These are phyloP conservation scores for Riparia riparia DNA, from an alignment of 2,113 vertebrate genomes.

Conservation along the genomic window DNA sequence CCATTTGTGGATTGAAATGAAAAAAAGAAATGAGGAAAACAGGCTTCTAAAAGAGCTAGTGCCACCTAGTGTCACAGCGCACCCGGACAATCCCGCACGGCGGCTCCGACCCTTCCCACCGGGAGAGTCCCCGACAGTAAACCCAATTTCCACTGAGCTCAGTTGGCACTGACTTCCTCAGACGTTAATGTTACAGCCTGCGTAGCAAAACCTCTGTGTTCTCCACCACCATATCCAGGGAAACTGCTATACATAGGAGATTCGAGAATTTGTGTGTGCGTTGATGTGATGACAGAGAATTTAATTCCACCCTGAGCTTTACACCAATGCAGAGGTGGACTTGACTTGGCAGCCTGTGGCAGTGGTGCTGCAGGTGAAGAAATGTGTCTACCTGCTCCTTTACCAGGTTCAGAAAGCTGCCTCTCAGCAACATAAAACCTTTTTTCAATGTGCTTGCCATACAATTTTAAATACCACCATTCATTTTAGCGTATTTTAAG, in stretches of 20 bases:
- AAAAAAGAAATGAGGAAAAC: background rate
- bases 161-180: background rate
- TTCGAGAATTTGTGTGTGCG: background rate
- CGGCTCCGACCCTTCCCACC: background rate
- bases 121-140: background rate
- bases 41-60: constrained; percentile 29
- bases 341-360: background rate
- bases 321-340: background rate
- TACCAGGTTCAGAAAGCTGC: background rate
- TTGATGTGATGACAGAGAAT: background rate
- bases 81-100: background rate
- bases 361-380: background rate
- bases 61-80: constrained; percentile 43
- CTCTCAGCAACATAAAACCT: background rate
- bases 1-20: background rate
- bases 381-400: background rate
- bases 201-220: background rate
- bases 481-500: background rate
- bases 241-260: background rate
- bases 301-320: background rate
- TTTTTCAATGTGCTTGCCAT: background rate
- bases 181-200: background rate
- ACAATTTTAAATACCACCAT: background rate
- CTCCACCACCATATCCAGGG: background rate
- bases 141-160: constrained; percentile 7